Evolutionary conservation across 2,888 invertebrate genomes (phyloP), one percentile per base, ranked within the genome.

Genomic region (Eustalomyia histrio): DNA sequence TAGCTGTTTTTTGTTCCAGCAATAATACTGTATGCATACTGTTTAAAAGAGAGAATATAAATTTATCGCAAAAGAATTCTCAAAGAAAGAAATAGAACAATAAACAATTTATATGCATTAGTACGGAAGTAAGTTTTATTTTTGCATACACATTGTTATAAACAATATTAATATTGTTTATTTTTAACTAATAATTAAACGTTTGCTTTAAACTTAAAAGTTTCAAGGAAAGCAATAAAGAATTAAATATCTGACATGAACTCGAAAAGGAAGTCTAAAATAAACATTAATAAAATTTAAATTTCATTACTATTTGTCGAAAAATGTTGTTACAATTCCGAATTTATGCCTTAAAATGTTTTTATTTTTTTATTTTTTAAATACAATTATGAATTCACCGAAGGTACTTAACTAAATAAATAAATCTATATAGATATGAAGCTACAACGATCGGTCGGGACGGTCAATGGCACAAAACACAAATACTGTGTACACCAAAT

Each of bases 311-410:
- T 58, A 78, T 67, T 65, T 61, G 14, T 9, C 43, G 60, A 21
- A 71, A 76, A 33, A 53, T 53, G 10, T 78, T 71, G 71, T 53
- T 76, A 58, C 52, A 71, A 71, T 65, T 71, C 47, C 64, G 64
- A 53, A 29, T 29, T 16, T 57, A 29, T n/a, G 29, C 29, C 29
- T 29, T 7, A 29, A 29, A 29, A 29, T 7, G 4, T 29, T 29
- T 29, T 29, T 3, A 6, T 29, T 29, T 29, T 29, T 29, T 29
- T 29, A 6, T 3, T 29, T 29, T 29, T 29, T 29, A 29, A 29
- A 29, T 29, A 14, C 67, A 68, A 76, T 76, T 76, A 76, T 76
- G 9, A 47, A 76, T 76, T 68, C 68, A 68, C 21, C n/a, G 10
- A 68, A 55, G 68, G 75, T 63, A 63, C 61, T 55, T 7, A 10